Conservation (phyloP, 2,888 invertebrate genomes). For the Laspeyria flexula region DNA sequence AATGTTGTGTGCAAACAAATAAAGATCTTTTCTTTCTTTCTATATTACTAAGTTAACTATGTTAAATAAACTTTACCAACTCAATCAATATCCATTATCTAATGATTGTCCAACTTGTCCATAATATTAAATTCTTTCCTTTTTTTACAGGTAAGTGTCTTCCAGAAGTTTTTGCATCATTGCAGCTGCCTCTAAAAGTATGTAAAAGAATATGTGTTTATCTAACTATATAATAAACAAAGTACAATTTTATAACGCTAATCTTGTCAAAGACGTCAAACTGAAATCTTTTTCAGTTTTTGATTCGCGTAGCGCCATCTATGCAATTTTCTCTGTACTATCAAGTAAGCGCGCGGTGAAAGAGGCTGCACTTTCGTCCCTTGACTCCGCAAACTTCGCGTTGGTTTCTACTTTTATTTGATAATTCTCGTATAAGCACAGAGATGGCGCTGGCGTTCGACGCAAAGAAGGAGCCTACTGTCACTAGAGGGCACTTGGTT, state of each 20-base stretch:
- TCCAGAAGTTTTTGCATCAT: background rate
- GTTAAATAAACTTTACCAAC: too few relatives aligned
- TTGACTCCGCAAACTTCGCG: slow-evolving; percentile 7
- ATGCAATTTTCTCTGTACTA: slow-evolving; percentile 14
- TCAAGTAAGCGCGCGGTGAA: slow-evolving; percentile 3
- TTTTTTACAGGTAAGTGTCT: slow-evolving; percentile 36
- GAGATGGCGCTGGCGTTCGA: slow-evolving; percentile 46
- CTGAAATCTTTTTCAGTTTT: background rate
- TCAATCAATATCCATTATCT: too few relatives aligned
- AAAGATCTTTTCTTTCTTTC: too few relatives aligned
- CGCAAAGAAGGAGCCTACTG: background rate
- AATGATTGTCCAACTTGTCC: too few relatives aligned
- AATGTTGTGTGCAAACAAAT: too few relatives aligned
- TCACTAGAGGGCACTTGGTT: slow-evolving; percentile 22
- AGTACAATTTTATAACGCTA: too few relatives aligned
- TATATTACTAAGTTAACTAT: too few relatives aligned
- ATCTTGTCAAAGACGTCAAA: background rate
- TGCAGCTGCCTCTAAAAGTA: background rate
- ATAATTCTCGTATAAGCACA: background rate
- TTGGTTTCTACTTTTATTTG: slow-evolving; percentile 21
- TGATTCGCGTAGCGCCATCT: slow-evolving; percentile 38
- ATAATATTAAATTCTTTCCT: background rate
- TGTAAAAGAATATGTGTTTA: slow-evolving; percentile 1
- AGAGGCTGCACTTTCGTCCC: slow-evolving; percentile 3
- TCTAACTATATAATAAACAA: background rate